Conservation (phyloP, 2,113 vertebrate genomes). For the Indri indri region DNA sequence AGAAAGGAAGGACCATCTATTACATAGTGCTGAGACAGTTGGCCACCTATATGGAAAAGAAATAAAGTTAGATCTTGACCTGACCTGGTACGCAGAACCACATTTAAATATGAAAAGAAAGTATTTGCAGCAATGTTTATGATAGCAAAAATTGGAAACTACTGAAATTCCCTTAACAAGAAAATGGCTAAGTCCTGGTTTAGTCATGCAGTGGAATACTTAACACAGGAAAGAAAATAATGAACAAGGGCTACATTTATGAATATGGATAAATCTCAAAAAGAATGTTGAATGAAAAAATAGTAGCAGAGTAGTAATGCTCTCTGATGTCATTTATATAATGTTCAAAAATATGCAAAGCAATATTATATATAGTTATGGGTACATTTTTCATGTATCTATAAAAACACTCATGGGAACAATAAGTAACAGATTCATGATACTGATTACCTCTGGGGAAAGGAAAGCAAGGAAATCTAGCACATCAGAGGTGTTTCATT, state of each 20-base stretch:
- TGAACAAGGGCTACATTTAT: background rate
- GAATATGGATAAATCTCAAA: slow-evolving; percentile 39
- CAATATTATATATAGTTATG: slow-evolving; percentile 34
- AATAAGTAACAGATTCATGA: background rate
- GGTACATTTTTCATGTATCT: background rate
- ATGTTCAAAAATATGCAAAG: slow-evolving; percentile 46
- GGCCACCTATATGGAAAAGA: background rate
- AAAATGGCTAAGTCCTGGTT: background rate
- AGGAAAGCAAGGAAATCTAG: background rate
- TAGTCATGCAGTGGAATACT: background rate
- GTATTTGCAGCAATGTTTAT: background rate
- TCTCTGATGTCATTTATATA: slow-evolving; percentile 45
- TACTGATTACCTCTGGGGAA: background rate
- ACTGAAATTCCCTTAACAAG: background rate
- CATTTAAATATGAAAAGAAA: background rate
- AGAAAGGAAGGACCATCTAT: background rate
- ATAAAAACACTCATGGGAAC: background rate
- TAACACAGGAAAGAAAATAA: background rate
- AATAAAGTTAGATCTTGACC: background rate
- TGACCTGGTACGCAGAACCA: background rate
- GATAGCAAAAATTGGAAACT: background rate
- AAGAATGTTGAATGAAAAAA: slow-evolving; percentile 56
- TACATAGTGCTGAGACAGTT: background rate
- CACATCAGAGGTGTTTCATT: background rate
- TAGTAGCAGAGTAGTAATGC: slow-evolving; percentile 50